These are phyloP conservation scores for Gymnobelideus leadbeateri DNA, from an alignment of 2,113 vertebrate genomes.

Conservation along the genomic window DNA sequence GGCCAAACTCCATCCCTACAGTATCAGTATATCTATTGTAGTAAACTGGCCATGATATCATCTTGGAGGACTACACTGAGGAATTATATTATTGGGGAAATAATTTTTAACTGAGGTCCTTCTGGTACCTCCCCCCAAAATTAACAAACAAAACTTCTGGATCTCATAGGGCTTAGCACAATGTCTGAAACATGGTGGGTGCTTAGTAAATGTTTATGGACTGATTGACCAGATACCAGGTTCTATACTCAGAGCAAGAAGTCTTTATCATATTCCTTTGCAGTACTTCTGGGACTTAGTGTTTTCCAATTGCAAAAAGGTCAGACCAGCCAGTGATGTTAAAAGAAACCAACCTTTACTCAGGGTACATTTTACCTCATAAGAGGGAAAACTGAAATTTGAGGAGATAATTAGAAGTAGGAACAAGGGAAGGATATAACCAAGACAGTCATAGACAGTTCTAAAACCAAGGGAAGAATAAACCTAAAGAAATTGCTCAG, in stretches of 20 bases:
- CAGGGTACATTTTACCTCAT: background rate
- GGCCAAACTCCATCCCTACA: background rate
- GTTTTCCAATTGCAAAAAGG: background rate
- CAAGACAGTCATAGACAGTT: background rate
- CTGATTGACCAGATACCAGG: background rate
- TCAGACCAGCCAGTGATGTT: background rate
- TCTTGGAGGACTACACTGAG: background rate
- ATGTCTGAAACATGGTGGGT: background rate
- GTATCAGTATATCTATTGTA: background rate
- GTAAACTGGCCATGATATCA: background rate
- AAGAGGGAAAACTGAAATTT: background rate
- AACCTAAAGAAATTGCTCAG: background rate
- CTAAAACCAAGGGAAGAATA: background rate
- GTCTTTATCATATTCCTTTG: background rate
- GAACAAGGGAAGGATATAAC: background rate
- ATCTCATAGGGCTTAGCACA: background rate
- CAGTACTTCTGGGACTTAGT: background rate
- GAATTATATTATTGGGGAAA: background rate
- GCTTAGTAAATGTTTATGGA: background rate
- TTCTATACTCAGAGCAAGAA: background rate
- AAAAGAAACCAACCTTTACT: background rate
- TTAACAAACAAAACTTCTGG: background rate
- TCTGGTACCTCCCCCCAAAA: background rate
- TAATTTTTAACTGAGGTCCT: background rate
- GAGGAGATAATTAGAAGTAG: background rate